Base-by-base conservation (phyloP, 2,113 vertebrate genomes). In the Cyphomyrus plagiostoma region DNA sequence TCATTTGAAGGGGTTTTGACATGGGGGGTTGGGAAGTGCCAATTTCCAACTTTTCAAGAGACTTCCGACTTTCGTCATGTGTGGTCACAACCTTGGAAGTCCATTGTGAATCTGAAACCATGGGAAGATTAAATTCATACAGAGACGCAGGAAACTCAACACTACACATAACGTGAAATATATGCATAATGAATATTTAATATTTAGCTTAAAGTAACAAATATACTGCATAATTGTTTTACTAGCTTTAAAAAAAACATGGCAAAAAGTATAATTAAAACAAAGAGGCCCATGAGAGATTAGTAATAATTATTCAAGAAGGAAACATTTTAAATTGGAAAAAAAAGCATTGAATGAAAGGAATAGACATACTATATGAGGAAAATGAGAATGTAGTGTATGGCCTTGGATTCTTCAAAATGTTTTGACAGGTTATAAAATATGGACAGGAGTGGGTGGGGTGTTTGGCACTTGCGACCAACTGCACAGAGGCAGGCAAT, bases 11-110 rank as follows among this genome's bases (percentile, higher is more conserved):
- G 96, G 95, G 93, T 96, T 93, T 93, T 93, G 91, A 91, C 93
- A 17, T 35, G 52, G 70, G 30, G 74, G 74, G 0, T 42, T 17
- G 74, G 35, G 15, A 19, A 42, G 17, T 96, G 96, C 95, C 95
- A 10, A 49, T 93, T 92, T 92, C 94, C 93, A 95, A 95, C 93
- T 95, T 93, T 91, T 89, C 92, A 93, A 95, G 95, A 95, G 95
- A 94, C 86, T 92, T 56, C 87, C 93, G 92, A 95, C 93, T 93
- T 88, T 58, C 50, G 94, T 95, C 93, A 93, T 0, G 1, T 91
- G 88, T 91, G 94, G 94, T 93, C 92, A 92, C 87, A 92, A 95
- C 95, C 95, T 95, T 94, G 92, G 88, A 92, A 46, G 90, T 88
- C 58, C 92, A 90, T 89, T 92, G 70, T 80, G 74, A 80, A 80